Conservation (phyloP, 2,888 invertebrate species). For the Mylabris sibirica region DNA sequence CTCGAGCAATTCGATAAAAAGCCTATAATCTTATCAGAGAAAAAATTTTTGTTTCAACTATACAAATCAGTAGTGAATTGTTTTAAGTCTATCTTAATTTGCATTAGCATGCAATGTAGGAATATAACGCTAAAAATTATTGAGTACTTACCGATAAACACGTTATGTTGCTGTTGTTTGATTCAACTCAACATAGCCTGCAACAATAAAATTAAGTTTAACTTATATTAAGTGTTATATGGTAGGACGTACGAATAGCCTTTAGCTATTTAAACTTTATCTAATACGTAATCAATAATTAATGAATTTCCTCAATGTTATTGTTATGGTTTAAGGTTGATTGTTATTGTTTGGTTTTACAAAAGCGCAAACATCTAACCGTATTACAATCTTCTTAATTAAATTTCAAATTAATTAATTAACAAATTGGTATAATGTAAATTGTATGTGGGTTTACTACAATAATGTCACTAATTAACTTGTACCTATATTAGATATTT, state of each 20-base stretch:
- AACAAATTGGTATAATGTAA: constrained; percentile 43
- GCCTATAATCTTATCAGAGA: not conserved
- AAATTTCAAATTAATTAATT: constrained; percentile 44
- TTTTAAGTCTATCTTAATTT: constrained; percentile 40
- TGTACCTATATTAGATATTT: constrained; percentile 39
- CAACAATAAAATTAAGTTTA: constrained; percentile 29
- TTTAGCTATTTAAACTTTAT: not conserved
- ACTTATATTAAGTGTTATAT: not conserved
- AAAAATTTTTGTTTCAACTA: not conserved
- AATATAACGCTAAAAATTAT: constrained; percentile 47
- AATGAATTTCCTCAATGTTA: not conserved
- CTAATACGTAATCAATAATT: not conserved
- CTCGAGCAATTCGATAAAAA: not conserved
- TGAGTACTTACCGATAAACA: constrained; percentile 45
- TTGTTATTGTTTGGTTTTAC: not conserved
- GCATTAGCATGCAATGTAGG: constrained; percentile 52
- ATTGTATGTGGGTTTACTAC: constrained; percentile 40
- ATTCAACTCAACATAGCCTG: constrained; percentile 36
- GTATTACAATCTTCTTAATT: constrained; percentile 39
- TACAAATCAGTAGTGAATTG: not conserved
- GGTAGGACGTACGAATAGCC: not conserved
- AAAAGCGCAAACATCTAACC: not conserved
- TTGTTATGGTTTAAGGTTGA: not conserved
- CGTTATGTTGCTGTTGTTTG: constrained; percentile 45
- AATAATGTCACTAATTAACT: constrained; percentile 46